A percentile compares a stretch with the other conserved stretches of the same genome.
Evolutionary conservation across 2,888 invertebrate species (phyloP).

Genomic region (Pyrgus malvae): DNA sequence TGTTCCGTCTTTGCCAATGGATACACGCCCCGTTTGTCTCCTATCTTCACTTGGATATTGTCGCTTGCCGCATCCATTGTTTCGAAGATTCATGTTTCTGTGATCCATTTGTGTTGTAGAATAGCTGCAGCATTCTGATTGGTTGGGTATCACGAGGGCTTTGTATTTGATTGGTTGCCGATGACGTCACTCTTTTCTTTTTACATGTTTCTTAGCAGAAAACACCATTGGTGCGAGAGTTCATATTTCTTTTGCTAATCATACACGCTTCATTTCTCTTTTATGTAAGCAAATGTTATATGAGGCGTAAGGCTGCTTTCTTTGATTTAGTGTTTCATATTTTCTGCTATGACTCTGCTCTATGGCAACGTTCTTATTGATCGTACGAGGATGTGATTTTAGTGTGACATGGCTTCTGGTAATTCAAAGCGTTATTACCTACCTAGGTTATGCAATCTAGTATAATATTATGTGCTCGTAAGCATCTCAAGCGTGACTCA

Average conservation of each 20-base stretch:
- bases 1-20: conserved; percentile 34
- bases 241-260: neutral
- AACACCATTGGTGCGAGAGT: neutral
- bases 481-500: too few species aligned
- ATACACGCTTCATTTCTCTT: neutral
- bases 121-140: conserved; percentile 1
- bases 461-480: too few species aligned
- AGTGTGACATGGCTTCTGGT: neutral
- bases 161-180: conserved; percentile 2
- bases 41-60: conserved; percentile 21
- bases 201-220: neutral
- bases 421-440: too few species aligned
- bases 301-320: neutral
- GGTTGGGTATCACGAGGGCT: neutral
- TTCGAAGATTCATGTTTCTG: conserved; percentile 18
- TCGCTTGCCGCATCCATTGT: conserved; percentile 18
- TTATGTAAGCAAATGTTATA: neutral
- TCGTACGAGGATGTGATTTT: neutral
- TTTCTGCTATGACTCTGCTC: neutral
- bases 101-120: conserved; percentile 5
- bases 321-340: neutral
- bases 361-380: neutral
- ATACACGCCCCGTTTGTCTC: conserved; percentile 27
- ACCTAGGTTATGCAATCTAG: too few species aligned
- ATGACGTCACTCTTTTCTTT: neutral